Base-by-base conservation (phyloP, 2,888 invertebrate species). In the Drosophila neotestacea region DNA sequence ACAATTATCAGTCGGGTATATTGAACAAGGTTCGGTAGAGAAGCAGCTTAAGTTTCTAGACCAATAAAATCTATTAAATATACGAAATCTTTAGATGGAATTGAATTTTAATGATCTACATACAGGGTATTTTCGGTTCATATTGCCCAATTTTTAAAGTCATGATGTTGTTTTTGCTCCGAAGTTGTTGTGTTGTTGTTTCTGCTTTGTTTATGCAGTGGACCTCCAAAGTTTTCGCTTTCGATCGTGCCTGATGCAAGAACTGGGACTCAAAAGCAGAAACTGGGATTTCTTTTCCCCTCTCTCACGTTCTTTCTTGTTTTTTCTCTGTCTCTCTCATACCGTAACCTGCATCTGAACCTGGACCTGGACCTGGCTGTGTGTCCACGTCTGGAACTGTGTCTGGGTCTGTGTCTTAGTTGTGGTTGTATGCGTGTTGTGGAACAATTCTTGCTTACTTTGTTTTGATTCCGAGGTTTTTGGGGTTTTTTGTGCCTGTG, bases 161-260 rank as follows among this genome's bases (percentile, higher is more conserved):
- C 13, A 41, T 59, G 51, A 16, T 54, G 28, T 27, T 42, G 38
- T 52, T 39, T 22, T 44, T 22, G 39, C 1, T 7, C 9, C 11
- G 27, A 27, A 16, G 38, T 71, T 51, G 56, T 41, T 59, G 42
- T 34, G 28, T 48, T 62, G 46, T 52, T 70, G 59, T 54, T 61
- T 63, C 27, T 50, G 65, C 54, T 78, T 72, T 71, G 63, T 71
- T 85, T 76, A 71, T 73, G 64, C 69, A 58, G 64, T 50, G 70
- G 68, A 82, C 85, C 82, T 82, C 87, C 88, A 79, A 80, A 73
- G 88, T 73, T 89, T 87, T 89, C 85, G 89, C 89, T 87, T 87
- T 89, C 88, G 81, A 89, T 84, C 78, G 80, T 70, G 70, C 63
- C 55, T 10, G 28, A 46, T 62, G 56, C 34, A 58, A 64, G 61